Conservation (phyloP, 2,113 vertebrate genomes). For the Petrocephalus zakoni region DNA sequence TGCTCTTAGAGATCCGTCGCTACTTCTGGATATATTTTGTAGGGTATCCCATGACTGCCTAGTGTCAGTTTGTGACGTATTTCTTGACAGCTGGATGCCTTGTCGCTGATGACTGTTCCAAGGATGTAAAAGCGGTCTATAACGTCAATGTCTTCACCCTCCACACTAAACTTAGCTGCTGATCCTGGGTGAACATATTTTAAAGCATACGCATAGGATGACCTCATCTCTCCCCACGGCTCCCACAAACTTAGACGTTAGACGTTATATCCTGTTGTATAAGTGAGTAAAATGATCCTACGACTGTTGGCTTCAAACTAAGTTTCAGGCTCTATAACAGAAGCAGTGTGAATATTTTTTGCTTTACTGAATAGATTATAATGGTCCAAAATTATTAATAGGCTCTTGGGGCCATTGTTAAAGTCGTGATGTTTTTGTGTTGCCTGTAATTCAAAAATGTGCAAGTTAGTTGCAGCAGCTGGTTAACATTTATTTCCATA, state of each 20-base stretch:
- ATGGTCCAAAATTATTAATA: not conserved
- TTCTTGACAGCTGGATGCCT: not conserved
- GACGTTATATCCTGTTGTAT: constrained; percentile 14
- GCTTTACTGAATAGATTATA: not conserved
- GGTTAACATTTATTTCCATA: constrained; percentile 40
- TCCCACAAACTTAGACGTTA: constrained; percentile 12
- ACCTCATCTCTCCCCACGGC: not conserved
- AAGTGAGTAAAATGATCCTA: not conserved
- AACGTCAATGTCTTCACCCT: not conserved
- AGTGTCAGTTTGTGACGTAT: not conserved
- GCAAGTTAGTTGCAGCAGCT: constrained; percentile 37
- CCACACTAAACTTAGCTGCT: not conserved
- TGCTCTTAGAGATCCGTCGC: not conserved
- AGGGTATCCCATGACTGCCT: not conserved
- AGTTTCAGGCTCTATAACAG: not conserved
- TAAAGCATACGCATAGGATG: not conserved
- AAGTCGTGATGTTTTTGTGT: not conserved
- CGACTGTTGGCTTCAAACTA: not conserved
- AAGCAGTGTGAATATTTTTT: not conserved
- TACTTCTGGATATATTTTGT: not conserved
- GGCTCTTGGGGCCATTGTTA: not conserved
- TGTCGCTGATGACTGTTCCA: not conserved
- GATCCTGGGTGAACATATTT: not conserved
- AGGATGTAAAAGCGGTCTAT: not conserved
- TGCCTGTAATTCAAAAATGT: constrained; percentile 32